Evolutionary conservation across 2,113 vertebrate genomes (phyloP), one percentile per base, ranked within the genome.

Genomic region (Marmota monax): DNA sequence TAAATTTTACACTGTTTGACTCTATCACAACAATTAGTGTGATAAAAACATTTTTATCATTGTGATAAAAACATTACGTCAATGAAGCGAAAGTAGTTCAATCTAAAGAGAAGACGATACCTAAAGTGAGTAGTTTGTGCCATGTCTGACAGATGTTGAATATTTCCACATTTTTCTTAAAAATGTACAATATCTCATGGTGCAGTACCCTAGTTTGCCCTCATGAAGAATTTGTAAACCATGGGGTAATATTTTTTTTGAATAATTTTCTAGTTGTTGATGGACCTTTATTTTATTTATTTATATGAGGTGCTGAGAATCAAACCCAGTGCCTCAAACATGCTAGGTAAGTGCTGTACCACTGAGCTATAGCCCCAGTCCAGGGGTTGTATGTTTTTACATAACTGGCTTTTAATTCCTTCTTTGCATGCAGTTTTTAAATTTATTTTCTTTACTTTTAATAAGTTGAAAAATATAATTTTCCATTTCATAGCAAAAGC

Each of bases 1-100:
- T 90, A 45, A 84, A 48, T 77, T 92, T 82, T 89, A 56, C 5
- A 32, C 12, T 63, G 4, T 94, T 97, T 95, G 17, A 22, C 76
- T 74, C 23, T 53, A 39, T 67, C 34, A 82, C 14, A 91, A 18
- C 13, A 78, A 56, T 76, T 85, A 27, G 61, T 11, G 9, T 70
- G 14, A 84, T 69, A 76, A 63, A 85, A 90, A 56, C 4, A 58
- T 2, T 3, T n/a, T n/a, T n/a, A n/a, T 63, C 61, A 67, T n/a
- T 83, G 45, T 70, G 14, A 84, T 69, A 76, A 63, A 85, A 90
- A 56, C 4, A 58, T 2, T 3, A 65, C 76, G 29, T 34, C 32
- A 69, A 25, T 42, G 27, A 84, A 93, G 80, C 2, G 23, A 88
- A 2, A 48, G 3, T 48, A 58, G 17, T 5, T 76, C 56, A 34